A percentile compares a stretch with the other conserved stretches of the same genome.
These are phyloP conservation scores for Venustaconcha ellipsiformis DNA, from an alignment of 1,140 invertebrate genomes.

Conservation along the genomic window DNA sequence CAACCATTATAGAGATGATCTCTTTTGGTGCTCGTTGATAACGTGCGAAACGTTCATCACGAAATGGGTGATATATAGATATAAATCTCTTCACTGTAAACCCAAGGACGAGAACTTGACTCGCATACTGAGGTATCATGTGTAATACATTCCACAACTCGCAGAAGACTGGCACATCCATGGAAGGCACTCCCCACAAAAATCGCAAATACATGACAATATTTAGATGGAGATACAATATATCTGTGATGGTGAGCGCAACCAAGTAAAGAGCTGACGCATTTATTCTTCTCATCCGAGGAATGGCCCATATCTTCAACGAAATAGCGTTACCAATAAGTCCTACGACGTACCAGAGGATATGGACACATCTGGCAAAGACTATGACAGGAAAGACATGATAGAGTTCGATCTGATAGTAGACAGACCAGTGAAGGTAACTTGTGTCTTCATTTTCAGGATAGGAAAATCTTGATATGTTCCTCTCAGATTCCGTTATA, in stretches of 20 bases:
- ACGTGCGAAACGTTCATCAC: slow-evolving; percentile 55
- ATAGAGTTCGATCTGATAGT: slow-evolving; percentile 14
- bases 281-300: slow-evolving; percentile 52
- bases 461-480: too few species aligned
- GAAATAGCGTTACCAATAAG: slow-evolving; percentile 60
- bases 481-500: too few species aligned
- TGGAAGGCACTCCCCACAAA: slow-evolving; percentile 38
- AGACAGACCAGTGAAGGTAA: too few species aligned
- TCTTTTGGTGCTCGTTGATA: slow-evolving; percentile 41
- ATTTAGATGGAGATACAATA: slow-evolving; percentile 40
- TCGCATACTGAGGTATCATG: slow-evolving; percentile 47
- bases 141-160: slow-evolving; percentile 43
- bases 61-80: slow-evolving; percentile 92
- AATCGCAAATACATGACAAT: slow-evolving; percentile 39
- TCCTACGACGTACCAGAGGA: slow-evolving; percentile 56
- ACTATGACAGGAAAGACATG: slow-evolving; percentile 9
- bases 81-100: slow-evolving; percentile 95
- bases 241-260: slow-evolving; percentile 36
- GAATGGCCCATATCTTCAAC: slow-evolving; percentile 53
- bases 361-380: slow-evolving; percentile 6
- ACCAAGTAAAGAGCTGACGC: slow-evolving; percentile 42
- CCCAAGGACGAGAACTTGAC: slow-evolving; percentile 70
- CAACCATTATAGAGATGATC: slow-evolving; percentile 31
- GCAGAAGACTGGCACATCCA: slow-evolving; percentile 39
- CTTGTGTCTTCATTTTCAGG: too few species aligned